Conservation (phyloP, 1,140 invertebrate genomes). For the Cepaea nemoralis region DNA sequence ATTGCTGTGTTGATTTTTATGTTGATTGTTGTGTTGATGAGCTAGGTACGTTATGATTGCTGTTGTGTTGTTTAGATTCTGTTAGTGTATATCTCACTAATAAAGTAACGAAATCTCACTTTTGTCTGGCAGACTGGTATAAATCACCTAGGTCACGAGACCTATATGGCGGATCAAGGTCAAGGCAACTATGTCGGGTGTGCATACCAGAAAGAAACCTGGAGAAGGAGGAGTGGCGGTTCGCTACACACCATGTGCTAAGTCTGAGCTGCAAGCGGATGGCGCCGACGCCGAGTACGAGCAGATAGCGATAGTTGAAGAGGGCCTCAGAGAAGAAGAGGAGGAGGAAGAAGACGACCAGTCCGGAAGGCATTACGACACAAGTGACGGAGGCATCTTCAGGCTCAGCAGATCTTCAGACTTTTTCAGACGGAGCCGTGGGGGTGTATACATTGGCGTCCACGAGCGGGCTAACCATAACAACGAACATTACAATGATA, state of each 20-base stretch:
- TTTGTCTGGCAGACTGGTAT: too few relatives aligned
- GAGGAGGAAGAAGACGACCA: constrained; percentile 77
- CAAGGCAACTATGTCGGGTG: constrained; percentile 46
- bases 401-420: neutral
- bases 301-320: constrained; percentile 82
- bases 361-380: constrained; percentile 65
- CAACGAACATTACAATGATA: constrained; percentile 36
- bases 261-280: constrained; percentile 53
- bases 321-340: constrained; percentile 72
- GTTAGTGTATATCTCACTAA: too few relatives aligned
- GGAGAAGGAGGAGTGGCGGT: constrained; percentile 65
- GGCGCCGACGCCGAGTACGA: constrained; percentile 78
- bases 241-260: constrained; percentile 73
- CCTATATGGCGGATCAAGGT: constrained; percentile 32
- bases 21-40: too few relatives aligned
- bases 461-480: neutral
- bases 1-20: too few relatives aligned
- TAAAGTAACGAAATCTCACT: too few relatives aligned
- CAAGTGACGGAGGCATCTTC: neutral
- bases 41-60: too few relatives aligned
- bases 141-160: too few relatives aligned
- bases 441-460: neutral
- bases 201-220: constrained; percentile 42
- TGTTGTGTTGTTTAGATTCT: too few relatives aligned
- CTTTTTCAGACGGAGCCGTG: neutral